phyloP scores from a whole-genome alignment of 2,797 vertebrate genomes.

The Pagetopsis macropterus region DNA sequence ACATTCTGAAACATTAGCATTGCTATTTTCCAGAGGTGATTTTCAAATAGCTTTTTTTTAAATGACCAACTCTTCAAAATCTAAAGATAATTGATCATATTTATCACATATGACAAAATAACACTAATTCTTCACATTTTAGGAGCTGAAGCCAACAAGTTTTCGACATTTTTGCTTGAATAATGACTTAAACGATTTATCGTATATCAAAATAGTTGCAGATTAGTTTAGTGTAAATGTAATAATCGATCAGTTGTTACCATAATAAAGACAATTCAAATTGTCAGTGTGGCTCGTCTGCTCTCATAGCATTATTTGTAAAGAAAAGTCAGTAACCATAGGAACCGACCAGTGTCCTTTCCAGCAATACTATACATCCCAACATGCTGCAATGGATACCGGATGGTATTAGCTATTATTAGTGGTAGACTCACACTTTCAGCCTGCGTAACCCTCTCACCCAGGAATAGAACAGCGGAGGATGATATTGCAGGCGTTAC shows the following conservation, averaged over 20 bases:
- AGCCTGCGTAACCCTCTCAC: slow-evolving; percentile 40
- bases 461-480: slow-evolving; percentile 53
- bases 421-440: slow-evolving; percentile 48
- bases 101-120: background rate
- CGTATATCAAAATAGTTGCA: background rate
- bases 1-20: background rate
- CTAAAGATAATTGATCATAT: background rate
- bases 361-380: slow-evolving; percentile 35
- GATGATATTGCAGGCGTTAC: slow-evolving; percentile 56
- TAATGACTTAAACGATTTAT: too few relatives aligned
- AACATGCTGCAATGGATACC: slow-evolving; percentile 48
- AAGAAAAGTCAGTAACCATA: slow-evolving; percentile 20
- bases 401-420: slow-evolving; percentile 67
- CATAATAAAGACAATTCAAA: background rate
- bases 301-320: slow-evolving; percentile 5
- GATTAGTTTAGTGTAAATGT: background rate
- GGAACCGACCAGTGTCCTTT: background rate
- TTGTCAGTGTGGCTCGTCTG: background rate
- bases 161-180: too few relatives aligned
- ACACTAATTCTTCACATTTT: background rate
- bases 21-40: background rate
- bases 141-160: background rate
- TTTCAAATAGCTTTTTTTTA: background rate
- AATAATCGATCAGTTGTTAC: background rate
- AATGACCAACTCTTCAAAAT: background rate